Conservation (phyloP, 2,797 vertebrate species). For the Perodicticus potto region DNA sequence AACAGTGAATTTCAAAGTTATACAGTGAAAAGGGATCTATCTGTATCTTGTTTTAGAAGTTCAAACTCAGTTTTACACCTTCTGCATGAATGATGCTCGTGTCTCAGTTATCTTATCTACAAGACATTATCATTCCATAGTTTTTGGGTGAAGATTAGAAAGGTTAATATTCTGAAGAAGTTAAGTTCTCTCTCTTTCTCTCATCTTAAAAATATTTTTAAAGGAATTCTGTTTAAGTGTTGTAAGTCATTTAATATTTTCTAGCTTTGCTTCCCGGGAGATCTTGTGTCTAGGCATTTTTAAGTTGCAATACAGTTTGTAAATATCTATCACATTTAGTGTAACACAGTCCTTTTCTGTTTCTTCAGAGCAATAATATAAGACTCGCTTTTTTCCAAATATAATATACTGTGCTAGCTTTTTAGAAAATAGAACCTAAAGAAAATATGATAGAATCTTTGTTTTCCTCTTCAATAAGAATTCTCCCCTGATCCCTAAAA, state of each 20-base stretch:
- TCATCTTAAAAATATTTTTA: not conserved
- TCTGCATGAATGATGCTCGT: not conserved
- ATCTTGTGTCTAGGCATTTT: not conserved
- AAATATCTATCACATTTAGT: constrained; percentile 58
- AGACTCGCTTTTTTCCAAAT: constrained; percentile 17
- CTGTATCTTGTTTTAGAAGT: not conserved
- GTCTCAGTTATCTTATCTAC: not conserved
- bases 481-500: not conserved
- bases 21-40: not conserved
- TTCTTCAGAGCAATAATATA: not conserved
- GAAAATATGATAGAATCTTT: not conserved
- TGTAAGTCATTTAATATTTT: constrained; percentile 65
- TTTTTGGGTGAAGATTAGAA: not conserved
- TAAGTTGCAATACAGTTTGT: constrained; percentile 3
- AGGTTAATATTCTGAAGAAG: not conserved
- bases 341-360: not conserved
- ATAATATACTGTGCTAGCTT: constrained; percentile 5
- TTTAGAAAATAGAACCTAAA: not conserved
- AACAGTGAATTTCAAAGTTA: constrained; percentile 23
- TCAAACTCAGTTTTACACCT: not conserved
- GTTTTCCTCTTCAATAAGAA: constrained; percentile 32
- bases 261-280: constrained; percentile 50
- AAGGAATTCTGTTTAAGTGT: not conserved
- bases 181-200: not conserved
- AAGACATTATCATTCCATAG: not conserved